Evolutionary conservation across 2,113 vertebrate genomes (phyloP).

Genomic region (Tetrax tetrax): DNA sequence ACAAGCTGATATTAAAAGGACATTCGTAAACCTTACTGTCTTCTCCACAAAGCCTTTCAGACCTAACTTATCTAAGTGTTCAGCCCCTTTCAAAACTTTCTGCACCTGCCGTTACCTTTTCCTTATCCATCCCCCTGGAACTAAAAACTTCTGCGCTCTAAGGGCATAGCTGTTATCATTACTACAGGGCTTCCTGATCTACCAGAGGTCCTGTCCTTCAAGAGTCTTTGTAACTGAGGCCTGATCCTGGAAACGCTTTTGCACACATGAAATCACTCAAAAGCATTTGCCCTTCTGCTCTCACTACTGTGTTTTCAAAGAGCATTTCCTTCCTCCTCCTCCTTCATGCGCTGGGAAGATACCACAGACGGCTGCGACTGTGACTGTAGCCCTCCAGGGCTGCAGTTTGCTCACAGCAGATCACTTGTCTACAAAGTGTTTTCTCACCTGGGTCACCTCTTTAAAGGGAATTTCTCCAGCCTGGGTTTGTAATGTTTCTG

Average conservation of each 20-base stretch:
- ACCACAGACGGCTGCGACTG: neutral
- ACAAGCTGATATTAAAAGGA: neutral
- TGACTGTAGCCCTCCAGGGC: neutral
- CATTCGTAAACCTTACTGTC: neutral
- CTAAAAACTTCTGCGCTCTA: neutral
- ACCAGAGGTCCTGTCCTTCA: neutral
- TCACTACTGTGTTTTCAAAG: constrained; percentile 11
- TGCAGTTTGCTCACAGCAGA: constrained; percentile 52
- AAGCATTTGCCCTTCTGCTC: neutral
- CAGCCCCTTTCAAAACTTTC: neutral
- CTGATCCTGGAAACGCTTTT: neutral
- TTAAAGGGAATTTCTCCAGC: constrained; percentile 61
- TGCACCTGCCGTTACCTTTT: neutral
- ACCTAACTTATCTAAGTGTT: neutral
- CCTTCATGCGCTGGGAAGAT: neutral
- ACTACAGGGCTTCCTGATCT: neutral
- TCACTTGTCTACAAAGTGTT: constrained; percentile 59
- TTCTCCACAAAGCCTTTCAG: neutral
- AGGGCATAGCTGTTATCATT: neutral
- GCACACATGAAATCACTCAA: neutral
- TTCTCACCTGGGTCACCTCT: constrained; percentile 67
- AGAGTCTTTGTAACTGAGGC: neutral
- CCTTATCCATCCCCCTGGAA: neutral
- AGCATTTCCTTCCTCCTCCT: neutral
- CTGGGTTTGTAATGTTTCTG: constrained; percentile 46